phyloP scores from a whole-genome alignment of 2,113 vertebrate genomes.

The Saccopteryx leptura region DNA sequence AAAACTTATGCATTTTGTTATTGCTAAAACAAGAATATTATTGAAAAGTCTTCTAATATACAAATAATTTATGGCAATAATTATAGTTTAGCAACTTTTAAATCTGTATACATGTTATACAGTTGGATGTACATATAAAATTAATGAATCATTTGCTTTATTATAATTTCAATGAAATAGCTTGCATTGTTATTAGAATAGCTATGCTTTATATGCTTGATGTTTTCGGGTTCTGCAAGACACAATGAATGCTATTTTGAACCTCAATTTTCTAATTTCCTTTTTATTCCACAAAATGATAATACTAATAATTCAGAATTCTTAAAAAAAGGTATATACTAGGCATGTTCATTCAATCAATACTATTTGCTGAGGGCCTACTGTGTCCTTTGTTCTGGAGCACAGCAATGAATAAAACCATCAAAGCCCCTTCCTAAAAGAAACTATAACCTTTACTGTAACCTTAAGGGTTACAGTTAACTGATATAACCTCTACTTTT shows the following conservation, averaged over 20 bases:
- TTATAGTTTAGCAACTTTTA: constrained; percentile 15
- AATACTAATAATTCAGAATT: neutral
- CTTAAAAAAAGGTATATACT: neutral
- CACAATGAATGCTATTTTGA: neutral
- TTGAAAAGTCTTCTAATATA: neutral
- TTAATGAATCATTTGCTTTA: neutral
- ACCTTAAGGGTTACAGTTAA: neutral
- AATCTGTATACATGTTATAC: neutral
- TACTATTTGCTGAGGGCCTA: neutral
- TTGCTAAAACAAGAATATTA: neutral
- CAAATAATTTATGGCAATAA: neutral
- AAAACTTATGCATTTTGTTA: neutral
- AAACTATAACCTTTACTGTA: neutral
- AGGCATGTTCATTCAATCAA: neutral
- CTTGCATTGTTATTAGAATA: neutral
- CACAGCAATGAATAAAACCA: neutral
- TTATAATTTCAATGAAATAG: neutral
- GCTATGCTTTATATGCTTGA: neutral
- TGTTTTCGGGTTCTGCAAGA: neutral
- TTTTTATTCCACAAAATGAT: neutral
- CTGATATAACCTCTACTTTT: neutral
- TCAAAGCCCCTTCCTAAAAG: neutral
- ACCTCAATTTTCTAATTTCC: neutral
- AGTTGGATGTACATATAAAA: neutral
- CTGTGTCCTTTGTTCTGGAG: neutral